Evolutionary conservation across 2,113 vertebrate genomes (phyloP).

Genomic region (Siniperca knerii): DNA sequence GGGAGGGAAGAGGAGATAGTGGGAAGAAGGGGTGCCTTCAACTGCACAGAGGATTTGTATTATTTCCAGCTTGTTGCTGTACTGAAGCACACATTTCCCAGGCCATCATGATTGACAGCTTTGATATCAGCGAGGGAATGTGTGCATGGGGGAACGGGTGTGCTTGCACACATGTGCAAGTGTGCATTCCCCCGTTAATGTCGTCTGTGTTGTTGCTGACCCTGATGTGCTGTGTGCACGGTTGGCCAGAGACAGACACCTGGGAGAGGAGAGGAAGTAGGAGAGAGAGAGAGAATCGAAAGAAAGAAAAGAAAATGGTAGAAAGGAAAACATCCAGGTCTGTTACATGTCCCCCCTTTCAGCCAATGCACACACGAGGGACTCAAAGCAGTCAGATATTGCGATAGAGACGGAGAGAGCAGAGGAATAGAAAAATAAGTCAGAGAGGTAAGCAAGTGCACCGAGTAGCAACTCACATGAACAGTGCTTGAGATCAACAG

Average conservation of each 20-base stretch:
- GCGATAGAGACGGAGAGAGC: slow-evolving; percentile 18
- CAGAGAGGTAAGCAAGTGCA: slow-evolving; percentile 78
- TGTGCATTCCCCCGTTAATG: slow-evolving; percentile 70
- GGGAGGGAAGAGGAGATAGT: slow-evolving; percentile 4
- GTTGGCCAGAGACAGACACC: slow-evolving; percentile 74
- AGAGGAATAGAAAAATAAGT: slow-evolving; percentile 37
- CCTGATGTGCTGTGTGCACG: slow-evolving; percentile 63
- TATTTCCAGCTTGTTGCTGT: slow-evolving; percentile 69
- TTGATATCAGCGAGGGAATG: slow-evolving; percentile 54
- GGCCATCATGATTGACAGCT: slow-evolving; percentile 77
- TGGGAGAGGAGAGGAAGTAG: slow-evolving; percentile 30
- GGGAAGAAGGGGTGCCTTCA: background rate
- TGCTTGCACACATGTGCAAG: slow-evolving; percentile 41
- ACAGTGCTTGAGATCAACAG: slow-evolving; percentile 50
- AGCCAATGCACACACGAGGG: slow-evolving; percentile 32
- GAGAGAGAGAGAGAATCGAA: background rate
- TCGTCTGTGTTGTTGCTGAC: slow-evolving; percentile 71
- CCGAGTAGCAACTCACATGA: slow-evolving; percentile 41
- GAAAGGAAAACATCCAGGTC: slow-evolving; percentile 37
- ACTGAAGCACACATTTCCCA: slow-evolving; percentile 63
- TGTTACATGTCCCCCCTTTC: slow-evolving; percentile 39
- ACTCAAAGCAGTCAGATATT: slow-evolving; percentile 33
- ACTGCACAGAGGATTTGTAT: slow-evolving; percentile 52
- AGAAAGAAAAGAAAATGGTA: background rate
- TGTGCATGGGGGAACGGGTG: slow-evolving; percentile 43